These are phyloP conservation scores for Alethe diademata DNA, from an alignment of 2,113 vertebrate genomes.

Conservation along the genomic window DNA sequence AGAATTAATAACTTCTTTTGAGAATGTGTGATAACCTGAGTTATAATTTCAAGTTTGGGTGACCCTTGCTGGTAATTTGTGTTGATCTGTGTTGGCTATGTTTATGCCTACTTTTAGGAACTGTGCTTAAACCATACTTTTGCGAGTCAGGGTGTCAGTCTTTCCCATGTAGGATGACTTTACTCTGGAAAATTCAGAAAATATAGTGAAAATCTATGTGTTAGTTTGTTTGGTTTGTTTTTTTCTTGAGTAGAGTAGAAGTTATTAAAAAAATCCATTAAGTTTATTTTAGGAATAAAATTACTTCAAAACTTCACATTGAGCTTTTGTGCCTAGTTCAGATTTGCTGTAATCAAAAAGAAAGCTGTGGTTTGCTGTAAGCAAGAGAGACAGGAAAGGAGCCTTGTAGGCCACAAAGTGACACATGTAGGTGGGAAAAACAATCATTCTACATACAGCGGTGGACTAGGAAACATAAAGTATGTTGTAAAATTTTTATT, in stretches of 20 bases:
- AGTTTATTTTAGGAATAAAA: not conserved
- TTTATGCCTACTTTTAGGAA: not conserved
- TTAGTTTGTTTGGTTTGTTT: not conserved
- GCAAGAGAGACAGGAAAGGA: not conserved
- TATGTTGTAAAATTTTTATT: not conserved
- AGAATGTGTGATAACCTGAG: not conserved
- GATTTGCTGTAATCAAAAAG: not conserved
- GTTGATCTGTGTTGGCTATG: not conserved
- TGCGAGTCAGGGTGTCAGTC: not conserved
- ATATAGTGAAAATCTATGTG: not conserved
- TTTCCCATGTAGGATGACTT: not conserved
- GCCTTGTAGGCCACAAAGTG: not conserved
- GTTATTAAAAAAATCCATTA: not conserved
- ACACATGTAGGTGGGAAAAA: fast-evolving
- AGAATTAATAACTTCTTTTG: not conserved
- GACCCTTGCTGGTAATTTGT: not conserved
- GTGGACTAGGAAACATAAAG: not conserved
- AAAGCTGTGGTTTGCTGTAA: not conserved
- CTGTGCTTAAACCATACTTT: not conserved
- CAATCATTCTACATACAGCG: not conserved
- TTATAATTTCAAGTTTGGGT: not conserved
- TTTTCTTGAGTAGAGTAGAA: not conserved
- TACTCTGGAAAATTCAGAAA: not conserved
- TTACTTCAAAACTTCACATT: not conserved
- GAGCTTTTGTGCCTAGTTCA: not conserved